Base-by-base conservation (phyloP, 1,140 invertebrate genomes). In the Saccostrea cuccullata region DNA sequence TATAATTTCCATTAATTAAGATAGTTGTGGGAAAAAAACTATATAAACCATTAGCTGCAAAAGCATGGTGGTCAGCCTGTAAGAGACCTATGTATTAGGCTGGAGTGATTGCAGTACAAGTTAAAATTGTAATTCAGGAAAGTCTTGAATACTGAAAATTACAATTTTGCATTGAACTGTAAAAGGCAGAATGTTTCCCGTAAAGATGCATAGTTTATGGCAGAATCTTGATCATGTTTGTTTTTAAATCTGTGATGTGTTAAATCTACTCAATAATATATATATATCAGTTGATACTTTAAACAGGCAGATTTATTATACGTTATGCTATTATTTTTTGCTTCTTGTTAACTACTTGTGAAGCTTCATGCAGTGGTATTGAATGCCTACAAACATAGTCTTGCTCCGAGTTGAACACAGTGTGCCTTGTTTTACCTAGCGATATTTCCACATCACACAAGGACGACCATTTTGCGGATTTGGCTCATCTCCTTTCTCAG, bases 401-500 rank as follows among this genome's bases (percentile, higher is more conserved):
- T 64, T 64, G 58, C 17, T 20, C 17, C 8, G 15, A 17, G 58
- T 20, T 64, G 70, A 77, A 64, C 70, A 77, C 70, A 36, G 70
- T 13, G 13, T 36, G 8, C 17, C 23, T 55, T 4, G 82, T 64
- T 64, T 64, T 64, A 64, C 58, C 17, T 17, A 64, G 58, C 0
- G 15, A 15, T 36, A 13, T 40, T 82, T 82, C 30, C 36, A 47
- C 30, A 86, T 91, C 89, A 92, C 36, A 92, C 91, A 12, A 92
- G 83, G 0, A 92, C 91, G 1, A 92, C 91, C 91, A 92, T 92
- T 87, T 94, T 94, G 30, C 93, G 90, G 40, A 95, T 93, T 85
- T 94, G 92, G 47, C 93, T 91, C 82, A 95, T 94, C 91, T 95
- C 94, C 89, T 94, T 94, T 26, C 93, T 86, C 55, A 95, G 90